Evolutionary conservation across 2,888 invertebrate genomes (phyloP), one percentile per base, ranked within the genome.

Genomic region (Lacanobia oleracea): DNA sequence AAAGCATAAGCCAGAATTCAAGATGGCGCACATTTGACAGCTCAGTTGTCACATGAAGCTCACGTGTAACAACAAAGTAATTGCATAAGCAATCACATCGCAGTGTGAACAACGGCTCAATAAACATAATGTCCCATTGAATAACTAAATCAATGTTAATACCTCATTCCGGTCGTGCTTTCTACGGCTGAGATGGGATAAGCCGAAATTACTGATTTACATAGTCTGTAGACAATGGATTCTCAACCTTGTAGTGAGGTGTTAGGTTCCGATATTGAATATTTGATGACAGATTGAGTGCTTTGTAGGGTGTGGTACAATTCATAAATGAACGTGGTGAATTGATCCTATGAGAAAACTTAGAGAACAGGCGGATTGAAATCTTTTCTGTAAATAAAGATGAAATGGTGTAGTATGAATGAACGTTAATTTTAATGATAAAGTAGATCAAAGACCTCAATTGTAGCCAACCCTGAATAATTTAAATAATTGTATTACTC

Each of bases 161-260:
- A 83, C 77, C 77, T 77, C 79, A 81, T 84, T 81, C 77, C 83
- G 88, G 86, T 87, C 94, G 93, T 93, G 94, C 91, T 89, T 87
- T 75, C 87, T 84, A 84, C 82, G 77, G 82, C 84, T 83, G 82
- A 85, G 83, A 84, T 84, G 87, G 93, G 93, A 93, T 94, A 89
- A 93, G 88, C 87, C 85, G 75, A 81, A 83, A 79, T 86, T 77
- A 86, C 86, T 82, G 86, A 93, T 92, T 91, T 89, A 88, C 88
- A 89, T 87, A 84, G 65, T 54, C 67, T 66, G 23, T 57, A 82
- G 45, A 77, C 75, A 68, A 72, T 64, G 83, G 62, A 92, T 84
- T 88, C 74, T 90, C 67, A 77, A 78, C 89, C 72, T 81, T 91
- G 85, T 85, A 21, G 4, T 68, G 18, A 68, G 37, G 67, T 53